A percentile compares a stretch with the other conserved stretches of the same genome.
Conservation (phyloP, 2,888 invertebrate genomes). For the Ferrisia virgata region DNA sequence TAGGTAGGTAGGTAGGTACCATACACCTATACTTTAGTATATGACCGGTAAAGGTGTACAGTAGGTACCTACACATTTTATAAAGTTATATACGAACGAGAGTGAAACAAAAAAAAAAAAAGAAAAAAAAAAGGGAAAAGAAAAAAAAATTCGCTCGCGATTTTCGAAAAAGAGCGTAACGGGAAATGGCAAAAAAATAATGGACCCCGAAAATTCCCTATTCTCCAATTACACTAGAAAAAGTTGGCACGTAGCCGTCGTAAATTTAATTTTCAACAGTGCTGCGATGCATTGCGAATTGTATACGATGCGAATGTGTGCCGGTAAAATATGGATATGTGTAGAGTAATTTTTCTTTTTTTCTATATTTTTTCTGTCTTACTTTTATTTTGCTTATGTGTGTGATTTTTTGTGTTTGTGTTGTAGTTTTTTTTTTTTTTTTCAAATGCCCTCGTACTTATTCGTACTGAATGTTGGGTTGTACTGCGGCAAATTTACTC, state of each 20-base stretch:
- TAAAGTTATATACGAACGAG: background rate
- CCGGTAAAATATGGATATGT: conserved; percentile 2
- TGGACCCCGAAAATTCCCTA: conserved; percentile 26
- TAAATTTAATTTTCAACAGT: conserved; percentile 28
- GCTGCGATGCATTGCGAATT: conserved; percentile 3
- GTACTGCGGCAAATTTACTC: background rate
- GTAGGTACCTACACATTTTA: too few species aligned
- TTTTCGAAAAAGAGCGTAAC: conserved; percentile 4
- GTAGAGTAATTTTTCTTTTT: conserved; percentile 16
- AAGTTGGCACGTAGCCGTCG: conserved; percentile 29
- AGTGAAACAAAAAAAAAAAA: too few species aligned
- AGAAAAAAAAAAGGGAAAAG: too few species aligned
- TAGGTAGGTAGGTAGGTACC: too few species aligned
- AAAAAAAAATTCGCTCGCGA: background rate
- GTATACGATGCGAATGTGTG: conserved; percentile 4
- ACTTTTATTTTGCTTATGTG: background rate
- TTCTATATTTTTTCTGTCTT: conserved; percentile 5
- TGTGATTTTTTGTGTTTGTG: background rate
- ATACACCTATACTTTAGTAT: background rate
- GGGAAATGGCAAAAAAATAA: conserved; percentile 23
- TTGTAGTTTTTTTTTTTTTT: too few species aligned
- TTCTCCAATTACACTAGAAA: conserved; percentile 19
- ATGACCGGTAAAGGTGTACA: background rate
- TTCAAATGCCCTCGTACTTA: too few species aligned
- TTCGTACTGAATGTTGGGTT: too few species aligned